These are phyloP conservation scores for Tympanoctomys barrerae DNA, from an alignment of 2,797 vertebrate species.

Conservation along the genomic window DNA sequence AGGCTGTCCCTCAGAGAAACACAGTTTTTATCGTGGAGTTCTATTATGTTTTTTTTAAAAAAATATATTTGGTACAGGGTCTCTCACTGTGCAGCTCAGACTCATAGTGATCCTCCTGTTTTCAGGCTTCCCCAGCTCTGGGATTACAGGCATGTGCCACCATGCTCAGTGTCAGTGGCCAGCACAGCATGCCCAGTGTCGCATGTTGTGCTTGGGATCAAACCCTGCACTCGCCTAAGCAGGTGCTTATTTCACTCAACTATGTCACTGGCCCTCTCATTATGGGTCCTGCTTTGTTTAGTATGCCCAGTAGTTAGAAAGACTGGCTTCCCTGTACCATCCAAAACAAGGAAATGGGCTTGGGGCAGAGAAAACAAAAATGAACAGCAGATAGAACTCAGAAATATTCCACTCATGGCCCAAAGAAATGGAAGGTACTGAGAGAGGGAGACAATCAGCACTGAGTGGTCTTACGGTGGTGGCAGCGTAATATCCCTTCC, in stretches of 20 bases:
- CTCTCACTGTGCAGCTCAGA: too few species aligned
- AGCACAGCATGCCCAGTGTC: too few species aligned
- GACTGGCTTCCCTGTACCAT: slow-evolving; percentile 36
- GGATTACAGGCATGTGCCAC: too few species aligned
- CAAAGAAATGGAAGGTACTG: slow-evolving; percentile 61
- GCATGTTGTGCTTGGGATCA: too few species aligned
- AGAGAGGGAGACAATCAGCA: slow-evolving; percentile 32
- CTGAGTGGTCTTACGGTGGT: background rate
- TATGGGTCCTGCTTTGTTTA: slow-evolving; percentile 60
- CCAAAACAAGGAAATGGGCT: background rate
- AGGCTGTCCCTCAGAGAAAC: background rate
- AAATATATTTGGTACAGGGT: too few species aligned
- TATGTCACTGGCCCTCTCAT: background rate
- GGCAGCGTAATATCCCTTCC: slow-evolving; percentile 51
- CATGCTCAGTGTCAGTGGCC: too few species aligned
- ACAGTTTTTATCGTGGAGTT: slow-evolving; percentile 55
- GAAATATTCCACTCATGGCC: slow-evolving; percentile 17
- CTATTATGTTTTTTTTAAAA: too few species aligned
- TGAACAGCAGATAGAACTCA: slow-evolving; percentile 9
- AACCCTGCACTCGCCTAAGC: too few species aligned
- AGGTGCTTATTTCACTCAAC: too few species aligned
- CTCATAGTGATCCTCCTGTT: too few species aligned
- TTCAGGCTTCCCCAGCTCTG: too few species aligned
- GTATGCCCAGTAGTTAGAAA: slow-evolving; percentile 72
- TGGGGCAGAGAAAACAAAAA: background rate